Conservation (phyloP, 2,113 vertebrate species). For the Phasianus colchicus region DNA sequence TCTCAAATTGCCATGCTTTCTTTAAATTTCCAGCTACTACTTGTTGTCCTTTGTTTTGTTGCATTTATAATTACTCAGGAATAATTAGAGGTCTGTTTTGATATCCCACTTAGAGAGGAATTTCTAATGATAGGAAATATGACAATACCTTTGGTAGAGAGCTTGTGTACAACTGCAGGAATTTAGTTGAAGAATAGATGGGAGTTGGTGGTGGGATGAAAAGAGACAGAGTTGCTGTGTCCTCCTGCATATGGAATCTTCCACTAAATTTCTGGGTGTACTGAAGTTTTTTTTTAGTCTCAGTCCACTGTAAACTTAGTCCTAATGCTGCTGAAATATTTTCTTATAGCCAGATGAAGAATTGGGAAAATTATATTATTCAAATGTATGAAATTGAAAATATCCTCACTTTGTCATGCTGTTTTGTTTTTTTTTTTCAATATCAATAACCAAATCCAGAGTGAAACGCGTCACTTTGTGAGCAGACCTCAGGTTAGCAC, state of each 20-base stretch:
- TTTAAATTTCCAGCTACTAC: background rate
- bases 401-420: background rate
- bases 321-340: background rate
- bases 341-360: background rate
- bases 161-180: background rate
- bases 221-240: background rate
- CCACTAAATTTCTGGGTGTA: background rate
- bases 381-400: background rate
- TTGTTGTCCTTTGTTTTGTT: background rate
- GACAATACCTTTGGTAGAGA: background rate
- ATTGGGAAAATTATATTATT: background rate
- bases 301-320: background rate
- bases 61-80: background rate
- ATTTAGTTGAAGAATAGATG: background rate
- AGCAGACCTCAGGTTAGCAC: background rate
- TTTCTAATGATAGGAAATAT: background rate
- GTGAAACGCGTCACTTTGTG: background rate
- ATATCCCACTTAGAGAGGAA: background rate
- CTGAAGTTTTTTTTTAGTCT: background rate
- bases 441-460: background rate
- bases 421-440: background rate
- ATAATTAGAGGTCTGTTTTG: accelerated
- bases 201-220: background rate
- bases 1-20: background rate
- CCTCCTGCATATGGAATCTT: accelerated